Evolutionary conservation across 2,113 vertebrate genomes (phyloP).

Genomic region (Zapus hudsonius): DNA sequence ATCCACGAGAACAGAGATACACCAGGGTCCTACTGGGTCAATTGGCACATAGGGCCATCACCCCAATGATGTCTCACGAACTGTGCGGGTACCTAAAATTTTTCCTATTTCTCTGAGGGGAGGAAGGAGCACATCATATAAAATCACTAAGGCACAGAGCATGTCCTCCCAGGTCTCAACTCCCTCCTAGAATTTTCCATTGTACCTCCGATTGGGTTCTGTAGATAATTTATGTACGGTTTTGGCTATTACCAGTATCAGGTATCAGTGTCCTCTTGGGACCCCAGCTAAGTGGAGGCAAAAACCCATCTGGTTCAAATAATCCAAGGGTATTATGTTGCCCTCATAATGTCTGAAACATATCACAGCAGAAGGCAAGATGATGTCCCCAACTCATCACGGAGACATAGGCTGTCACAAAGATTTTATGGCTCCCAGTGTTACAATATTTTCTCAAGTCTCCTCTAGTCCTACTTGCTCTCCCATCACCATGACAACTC

Average conservation of each 20-base stretch:
- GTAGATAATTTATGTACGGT: background rate
- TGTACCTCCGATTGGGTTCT: background rate
- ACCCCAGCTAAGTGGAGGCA: background rate
- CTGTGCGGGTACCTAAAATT: background rate
- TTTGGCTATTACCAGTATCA: background rate
- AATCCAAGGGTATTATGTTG: slow-evolving; percentile 28
- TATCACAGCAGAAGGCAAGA: slow-evolving; percentile 4
- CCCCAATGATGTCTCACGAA: background rate
- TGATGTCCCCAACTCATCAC: slow-evolving; percentile 37
- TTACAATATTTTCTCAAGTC: slow-evolving; percentile 68
- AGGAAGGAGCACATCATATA: background rate
- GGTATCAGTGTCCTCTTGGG: background rate
- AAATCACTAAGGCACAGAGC: background rate
- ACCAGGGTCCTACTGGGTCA: background rate
- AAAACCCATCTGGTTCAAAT: slow-evolving; percentile 26
- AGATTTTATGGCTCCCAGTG: slow-evolving; percentile 61
- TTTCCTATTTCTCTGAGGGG: background rate
- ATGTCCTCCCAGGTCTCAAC: background rate
- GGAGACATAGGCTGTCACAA: slow-evolving; percentile 35
- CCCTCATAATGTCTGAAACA: slow-evolving; percentile 56
- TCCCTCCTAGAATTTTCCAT: background rate
- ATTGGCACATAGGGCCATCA: background rate
- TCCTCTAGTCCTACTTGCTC: slow-evolving; percentile 51
- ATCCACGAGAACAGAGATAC: background rate
- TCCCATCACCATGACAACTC: slow-evolving; percentile 74